Evolutionary conservation across 2,113 vertebrate species (phyloP), one percentile per base, ranked within the genome.

Genomic region (Paratilapia polleni): DNA sequence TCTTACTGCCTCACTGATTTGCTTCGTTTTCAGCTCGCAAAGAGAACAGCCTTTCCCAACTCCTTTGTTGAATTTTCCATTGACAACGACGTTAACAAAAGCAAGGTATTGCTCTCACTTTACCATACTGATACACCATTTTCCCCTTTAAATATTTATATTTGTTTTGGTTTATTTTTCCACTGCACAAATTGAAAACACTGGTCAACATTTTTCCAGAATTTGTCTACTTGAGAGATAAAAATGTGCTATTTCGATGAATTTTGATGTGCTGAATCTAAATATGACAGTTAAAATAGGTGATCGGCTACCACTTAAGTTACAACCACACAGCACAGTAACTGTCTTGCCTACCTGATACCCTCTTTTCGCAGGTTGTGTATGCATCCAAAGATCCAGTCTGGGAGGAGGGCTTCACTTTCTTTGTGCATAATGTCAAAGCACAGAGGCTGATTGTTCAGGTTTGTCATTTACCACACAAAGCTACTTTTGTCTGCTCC

Each of bases 341-440:
- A 47, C 41, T 19, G 22, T 47, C 5, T 47, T 22, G 4, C 7
- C 24, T 5, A 34, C n/a, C 19, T n/a, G 19, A 8, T 52, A 8
- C 24, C 1, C 56, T 68, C 22, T 63, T 58, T 78, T 87, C 19
- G 34, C 93, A 99, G 98, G 96, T 96, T 17, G 97, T 92, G 43
- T 97, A 91, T 82, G 93, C 94, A 70, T 96, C 93, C 78, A 98
- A 96, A 94, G 97, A 99, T 94, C 98, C 98, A 0, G 95, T 90
- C 0, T 99, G 97, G 97, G 97, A 97, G 91, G 95, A 99, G 83
- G 96, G 94, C 43, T 99, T 99, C 93, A 97, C 97, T 41, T 99
- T 99, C 94, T 99, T 99, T 59, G 96, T 99, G 28, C 94, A 95
- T 58, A 94, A 76, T 13, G 87, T 97, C 80, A 91, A 95, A 49